A percentile compares a stretch with the other conserved stretches of the same genome.
phyloP scores from a whole-genome alignment of 35 echinoderm and acorn worm genomes.

The Heliocidaris erythrogramma region DNA sequence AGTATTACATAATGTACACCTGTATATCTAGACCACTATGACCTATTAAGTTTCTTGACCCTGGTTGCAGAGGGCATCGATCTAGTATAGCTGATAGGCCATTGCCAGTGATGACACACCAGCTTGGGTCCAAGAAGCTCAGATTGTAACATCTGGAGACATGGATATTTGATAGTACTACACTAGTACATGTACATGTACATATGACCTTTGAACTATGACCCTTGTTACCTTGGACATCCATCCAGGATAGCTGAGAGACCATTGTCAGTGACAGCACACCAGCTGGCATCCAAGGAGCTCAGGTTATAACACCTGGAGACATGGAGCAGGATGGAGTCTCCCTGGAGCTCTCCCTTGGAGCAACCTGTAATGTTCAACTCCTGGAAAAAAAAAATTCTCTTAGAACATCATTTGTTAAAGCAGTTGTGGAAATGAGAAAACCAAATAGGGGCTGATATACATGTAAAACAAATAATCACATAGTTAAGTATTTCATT shows the following conservation, averaged over 20 bases:
- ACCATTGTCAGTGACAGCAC: conserved; percentile 89
- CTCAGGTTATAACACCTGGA: conserved; percentile 76
- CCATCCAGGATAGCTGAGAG: conserved; percentile 69
- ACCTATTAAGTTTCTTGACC: background rate
- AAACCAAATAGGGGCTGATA: no score
- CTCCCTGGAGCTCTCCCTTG: conserved; percentile 73
- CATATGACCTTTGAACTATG: background rate
- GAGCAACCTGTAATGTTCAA: conserved; percentile 88
- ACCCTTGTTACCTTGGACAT: conserved; percentile 54
- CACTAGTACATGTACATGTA: no score
- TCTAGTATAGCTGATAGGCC: conserved; percentile 67
- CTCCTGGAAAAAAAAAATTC: conserved; percentile 56
- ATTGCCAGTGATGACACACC: conserved; percentile 89
- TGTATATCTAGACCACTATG: background rate
- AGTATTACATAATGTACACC: no score
- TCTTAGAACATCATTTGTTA: background rate
- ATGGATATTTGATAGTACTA: no score
- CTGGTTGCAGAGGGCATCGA: conserved; percentile 53
- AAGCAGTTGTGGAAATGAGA: no score
- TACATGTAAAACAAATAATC: no score
- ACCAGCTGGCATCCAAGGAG: conserved; percentile 90
- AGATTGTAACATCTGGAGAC: conserved; percentile 25
- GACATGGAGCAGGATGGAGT: conserved; percentile 81
- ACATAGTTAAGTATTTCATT: no score
- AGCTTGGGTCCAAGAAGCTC: conserved; percentile 76